phyloP scores from a whole-genome alignment of 1,140 invertebrate species.

The Bombus haemorrhoidalis region DNA sequence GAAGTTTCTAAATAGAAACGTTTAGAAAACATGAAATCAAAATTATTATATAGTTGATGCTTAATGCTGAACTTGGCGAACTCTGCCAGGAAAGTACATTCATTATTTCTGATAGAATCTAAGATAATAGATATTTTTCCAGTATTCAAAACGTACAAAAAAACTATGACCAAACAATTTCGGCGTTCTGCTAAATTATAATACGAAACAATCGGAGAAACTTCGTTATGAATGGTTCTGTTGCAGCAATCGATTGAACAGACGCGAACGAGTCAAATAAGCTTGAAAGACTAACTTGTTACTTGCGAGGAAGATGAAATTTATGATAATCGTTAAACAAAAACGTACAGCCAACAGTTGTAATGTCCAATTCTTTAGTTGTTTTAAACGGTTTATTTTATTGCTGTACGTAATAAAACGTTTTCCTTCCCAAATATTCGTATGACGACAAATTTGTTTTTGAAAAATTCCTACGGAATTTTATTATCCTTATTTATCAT shows the following conservation, averaged over 20 bases:
- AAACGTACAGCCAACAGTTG: background rate
- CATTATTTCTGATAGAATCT: background rate
- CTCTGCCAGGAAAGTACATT: too few species aligned
- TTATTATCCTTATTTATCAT: too few species aligned
- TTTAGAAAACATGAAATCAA: too few species aligned
- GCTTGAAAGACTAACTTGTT: background rate
- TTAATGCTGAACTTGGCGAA: too few species aligned
- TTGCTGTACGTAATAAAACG: too few species aligned
- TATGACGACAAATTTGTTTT: background rate
- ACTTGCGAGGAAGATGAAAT: background rate
- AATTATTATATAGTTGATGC: too few species aligned
- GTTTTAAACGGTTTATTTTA: background rate
- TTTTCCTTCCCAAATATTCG: background rate
- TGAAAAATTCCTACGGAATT: background rate
- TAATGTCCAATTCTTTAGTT: background rate
- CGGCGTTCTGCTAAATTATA: background rate
- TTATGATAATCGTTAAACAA: background rate
- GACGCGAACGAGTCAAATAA: background rate
- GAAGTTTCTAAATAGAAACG: background rate
- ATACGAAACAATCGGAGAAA: background rate
- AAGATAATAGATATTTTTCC: background rate
- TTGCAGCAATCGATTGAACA: background rate
- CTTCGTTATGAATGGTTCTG: too few species aligned
- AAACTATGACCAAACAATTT: background rate
- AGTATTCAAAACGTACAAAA: background rate